A percentile compares a stretch with the other conserved stretches of the same genome.
Conservation (phyloP, 2,888 invertebrate species). For the Agrochola lota region DNA sequence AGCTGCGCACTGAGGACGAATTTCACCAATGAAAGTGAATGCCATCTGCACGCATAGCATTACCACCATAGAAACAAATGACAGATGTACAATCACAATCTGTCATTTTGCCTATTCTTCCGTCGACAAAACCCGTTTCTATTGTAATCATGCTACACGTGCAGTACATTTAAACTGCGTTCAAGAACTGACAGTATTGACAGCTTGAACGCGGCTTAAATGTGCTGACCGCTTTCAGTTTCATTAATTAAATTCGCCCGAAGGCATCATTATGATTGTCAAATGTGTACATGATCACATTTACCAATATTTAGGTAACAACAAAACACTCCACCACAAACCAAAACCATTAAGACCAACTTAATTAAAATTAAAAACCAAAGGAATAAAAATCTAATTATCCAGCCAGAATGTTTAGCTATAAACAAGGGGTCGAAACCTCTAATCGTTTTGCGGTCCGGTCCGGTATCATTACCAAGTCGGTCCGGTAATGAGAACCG, state of each 20-base stretch:
- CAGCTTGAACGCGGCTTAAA: neutral
- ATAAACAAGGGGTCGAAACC: constrained; percentile 67
- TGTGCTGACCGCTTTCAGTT: neutral
- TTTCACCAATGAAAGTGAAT: neutral
- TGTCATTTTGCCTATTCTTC: too few relatives aligned
- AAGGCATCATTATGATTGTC: neutral
- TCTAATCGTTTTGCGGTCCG: constrained; percentile 65
- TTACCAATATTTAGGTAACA: neutral
- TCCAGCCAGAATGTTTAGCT: constrained; percentile 46
- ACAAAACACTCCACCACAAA: constrained; percentile 25
- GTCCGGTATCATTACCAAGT: constrained; percentile 64
- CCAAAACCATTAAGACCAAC: constrained; percentile 25
- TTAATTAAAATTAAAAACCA: constrained; percentile 60
- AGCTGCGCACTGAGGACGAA: neutral
- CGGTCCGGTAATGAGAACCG: constrained; percentile 64
- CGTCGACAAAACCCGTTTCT: too few relatives aligned
- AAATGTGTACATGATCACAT: neutral
- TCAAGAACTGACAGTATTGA: neutral
- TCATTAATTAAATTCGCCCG: neutral
- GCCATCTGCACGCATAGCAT: neutral
- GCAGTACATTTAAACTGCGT: neutral
- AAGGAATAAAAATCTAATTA: constrained; percentile 65
- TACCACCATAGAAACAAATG: too few relatives aligned
- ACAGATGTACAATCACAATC: too few relatives aligned
- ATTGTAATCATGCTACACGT: too few relatives aligned